Evolutionary conservation across 1,140 invertebrate genomes (phyloP), one percentile per base, ranked within the genome.

Genomic region (Aethina tumida): DNA sequence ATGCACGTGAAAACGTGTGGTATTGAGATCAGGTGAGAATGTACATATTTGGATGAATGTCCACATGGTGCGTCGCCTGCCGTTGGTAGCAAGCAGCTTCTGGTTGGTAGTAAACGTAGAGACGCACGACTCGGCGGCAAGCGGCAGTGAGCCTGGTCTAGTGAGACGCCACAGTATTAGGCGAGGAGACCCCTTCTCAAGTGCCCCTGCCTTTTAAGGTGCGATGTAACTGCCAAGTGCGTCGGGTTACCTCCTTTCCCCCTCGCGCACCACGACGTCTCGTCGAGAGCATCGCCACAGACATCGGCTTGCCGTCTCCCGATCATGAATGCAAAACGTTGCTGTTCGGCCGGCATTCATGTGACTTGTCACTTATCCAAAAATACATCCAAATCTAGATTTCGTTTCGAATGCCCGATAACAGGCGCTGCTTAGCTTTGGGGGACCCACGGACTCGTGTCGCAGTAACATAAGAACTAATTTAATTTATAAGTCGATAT

Each of bases 151-250:
- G 16, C 9, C 10, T n/a, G n/a, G 16, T 36, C 12, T 36, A 13
- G 24, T n/a, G 14, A 10, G 32, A 21, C 33, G 35, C 37, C 21
- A 31, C 8, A 22, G 38, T 12, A 18, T 22, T 18, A n/a, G 50
- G 41, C n/a, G n/a, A n/a, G n/a, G n/a, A n/a, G n/a, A n/a, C 50
- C 53, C 53, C 53, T 55, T 53, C 53, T 55, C 53, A 55, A 53
- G 50, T 55, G 31, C 49, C 53, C 36, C 52, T 56, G 41, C 55
- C 55, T 54, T 58, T 56, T 56, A 58, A 52, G 55, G 55, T 40
- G 53, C 55, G 55, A 41, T 47, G 46, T 35, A 43, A 43, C 49
- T 47, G 49, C 52, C 49, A 55, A 52, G 52, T 55, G 55, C 55
- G 53, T 54, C 53, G 55, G 41, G 47, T 55, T 57, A 49, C 43